Evolutionary conservation across 2,113 vertebrate genomes (phyloP).

Genomic region (Dermatemys mawii): DNA sequence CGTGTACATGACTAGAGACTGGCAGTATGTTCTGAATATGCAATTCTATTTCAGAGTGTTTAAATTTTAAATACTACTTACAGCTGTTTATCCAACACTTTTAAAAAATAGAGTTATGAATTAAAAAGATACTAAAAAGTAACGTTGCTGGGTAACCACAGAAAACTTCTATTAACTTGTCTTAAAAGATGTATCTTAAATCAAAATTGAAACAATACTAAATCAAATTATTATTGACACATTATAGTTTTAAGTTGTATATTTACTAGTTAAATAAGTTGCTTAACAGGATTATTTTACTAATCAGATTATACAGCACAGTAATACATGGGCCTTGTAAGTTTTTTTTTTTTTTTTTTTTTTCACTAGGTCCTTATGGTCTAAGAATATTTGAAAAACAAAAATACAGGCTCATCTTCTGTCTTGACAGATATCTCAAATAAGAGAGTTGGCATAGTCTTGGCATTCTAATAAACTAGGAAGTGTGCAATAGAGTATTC

Average conservation of each 20-base stretch:
- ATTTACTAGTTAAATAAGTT: background rate
- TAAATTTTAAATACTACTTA: background rate
- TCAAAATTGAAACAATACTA: background rate
- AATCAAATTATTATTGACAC: background rate
- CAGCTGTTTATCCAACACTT: background rate
- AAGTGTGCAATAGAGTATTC: conserved; percentile 65
- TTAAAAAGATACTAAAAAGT: background rate
- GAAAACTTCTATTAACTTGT: background rate
- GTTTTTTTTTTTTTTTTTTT: background rate
- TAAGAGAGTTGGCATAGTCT: conserved; percentile 48
- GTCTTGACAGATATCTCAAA: conserved; percentile 59
- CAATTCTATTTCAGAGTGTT: background rate
- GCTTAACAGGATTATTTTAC: background rate
- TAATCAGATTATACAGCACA: background rate
- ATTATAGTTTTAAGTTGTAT: background rate
- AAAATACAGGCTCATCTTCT: conserved; percentile 49
- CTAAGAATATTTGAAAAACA: conserved; percentile 41
- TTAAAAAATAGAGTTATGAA: background rate
- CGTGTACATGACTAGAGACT: background rate
- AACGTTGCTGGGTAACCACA: background rate
- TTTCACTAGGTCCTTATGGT: conserved; percentile 26
- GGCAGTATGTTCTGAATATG: background rate
- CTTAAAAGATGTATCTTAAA: background rate
- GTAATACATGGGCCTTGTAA: conserved; percentile 4
- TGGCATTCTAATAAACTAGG: conserved; percentile 49